Percentiles rank a stretch among this genome's conserved stretches.
Conservation (phyloP, 2,113 vertebrate species). For the Psilopsiagon aurifrons region DNA sequence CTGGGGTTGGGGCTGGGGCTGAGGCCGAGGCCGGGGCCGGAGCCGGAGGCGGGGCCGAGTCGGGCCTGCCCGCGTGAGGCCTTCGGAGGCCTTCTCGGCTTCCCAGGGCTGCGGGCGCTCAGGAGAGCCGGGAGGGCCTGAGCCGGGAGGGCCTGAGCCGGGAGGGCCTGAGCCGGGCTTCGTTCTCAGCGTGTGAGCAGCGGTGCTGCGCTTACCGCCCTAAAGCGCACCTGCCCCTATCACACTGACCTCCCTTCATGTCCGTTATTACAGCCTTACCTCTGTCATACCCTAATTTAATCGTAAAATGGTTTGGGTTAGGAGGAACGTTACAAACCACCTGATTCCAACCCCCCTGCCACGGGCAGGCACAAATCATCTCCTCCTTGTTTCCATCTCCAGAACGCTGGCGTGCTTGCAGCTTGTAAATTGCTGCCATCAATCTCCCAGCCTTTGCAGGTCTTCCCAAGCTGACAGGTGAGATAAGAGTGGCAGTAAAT, state of each 20-base stretch:
- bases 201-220: rapidly evolving
- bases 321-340: not conserved
- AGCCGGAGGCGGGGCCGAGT: rapidly evolving
- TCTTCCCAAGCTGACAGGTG: not conserved
- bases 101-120: rapidly evolving
- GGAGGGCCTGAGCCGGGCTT: rapidly evolving
- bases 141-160: rapidly evolving
- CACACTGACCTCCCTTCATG: rapidly evolving
- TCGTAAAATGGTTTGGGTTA: not conserved
- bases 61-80: rapidly evolving
- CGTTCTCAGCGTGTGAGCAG: rapidly evolving
- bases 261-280: not conserved
- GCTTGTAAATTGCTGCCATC: rapidly evolving
- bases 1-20: too few species aligned
- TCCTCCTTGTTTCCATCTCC: not conserved
- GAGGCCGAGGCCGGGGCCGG: rapidly evolving
- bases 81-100: rapidly evolving
- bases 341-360: not conserved
- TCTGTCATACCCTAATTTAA: not conserved
- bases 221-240: rapidly evolving
- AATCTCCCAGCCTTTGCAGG: not conserved
- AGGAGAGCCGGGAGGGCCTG: rapidly evolving
- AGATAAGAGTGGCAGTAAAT: rapidly evolving
- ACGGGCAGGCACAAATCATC: not conserved
- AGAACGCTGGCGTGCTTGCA: not conserved